These are phyloP conservation scores for Aporrectodea caliginosa DNA, from an alignment of 1,140 invertebrate species.

Conservation along the genomic window DNA sequence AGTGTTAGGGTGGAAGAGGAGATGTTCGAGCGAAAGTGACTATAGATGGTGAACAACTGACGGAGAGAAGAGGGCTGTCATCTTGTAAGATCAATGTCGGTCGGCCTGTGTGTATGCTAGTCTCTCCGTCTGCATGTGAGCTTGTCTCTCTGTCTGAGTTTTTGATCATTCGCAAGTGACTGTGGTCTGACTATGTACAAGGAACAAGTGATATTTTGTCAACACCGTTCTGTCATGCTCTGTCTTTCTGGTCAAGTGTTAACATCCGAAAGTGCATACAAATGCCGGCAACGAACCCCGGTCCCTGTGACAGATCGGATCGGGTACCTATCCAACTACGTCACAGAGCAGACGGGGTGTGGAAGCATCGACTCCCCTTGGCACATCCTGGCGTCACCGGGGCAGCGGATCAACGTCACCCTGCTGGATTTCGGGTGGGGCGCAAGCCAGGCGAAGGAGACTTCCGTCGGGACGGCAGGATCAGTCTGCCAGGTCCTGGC, in stretches of 20 bases:
- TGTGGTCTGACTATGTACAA: too few relatives aligned
- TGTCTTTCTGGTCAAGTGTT: neutral
- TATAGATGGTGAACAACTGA: too few relatives aligned
- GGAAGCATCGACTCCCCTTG: constrained; percentile 24
- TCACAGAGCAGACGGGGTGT: constrained; percentile 28
- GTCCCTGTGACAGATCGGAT: neutral
- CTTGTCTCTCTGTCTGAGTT: too few relatives aligned
- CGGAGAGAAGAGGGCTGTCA: too few relatives aligned
- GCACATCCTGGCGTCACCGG: neutral
- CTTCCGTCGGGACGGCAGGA: neutral
- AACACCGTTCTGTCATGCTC: too few relatives aligned
- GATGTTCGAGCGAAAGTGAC: too few relatives aligned
- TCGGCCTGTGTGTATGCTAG: too few relatives aligned
- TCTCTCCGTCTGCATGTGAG: too few relatives aligned
- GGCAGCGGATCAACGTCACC: constrained; percentile 30
- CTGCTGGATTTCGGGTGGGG: constrained; percentile 26
- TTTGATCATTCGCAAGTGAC: too few relatives aligned
- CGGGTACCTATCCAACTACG: constrained; percentile 28
- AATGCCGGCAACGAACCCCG: neutral
- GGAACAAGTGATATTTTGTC: too few relatives aligned
- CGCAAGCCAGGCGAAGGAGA: neutral
- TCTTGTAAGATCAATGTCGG: too few relatives aligned
- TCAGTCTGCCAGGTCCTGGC: constrained; percentile 9
- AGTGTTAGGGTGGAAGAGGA: too few relatives aligned
- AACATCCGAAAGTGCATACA: neutral